Evolutionary conservation across 2,888 invertebrate genomes (phyloP).

Genomic region (Herminia tarsipennalis): DNA sequence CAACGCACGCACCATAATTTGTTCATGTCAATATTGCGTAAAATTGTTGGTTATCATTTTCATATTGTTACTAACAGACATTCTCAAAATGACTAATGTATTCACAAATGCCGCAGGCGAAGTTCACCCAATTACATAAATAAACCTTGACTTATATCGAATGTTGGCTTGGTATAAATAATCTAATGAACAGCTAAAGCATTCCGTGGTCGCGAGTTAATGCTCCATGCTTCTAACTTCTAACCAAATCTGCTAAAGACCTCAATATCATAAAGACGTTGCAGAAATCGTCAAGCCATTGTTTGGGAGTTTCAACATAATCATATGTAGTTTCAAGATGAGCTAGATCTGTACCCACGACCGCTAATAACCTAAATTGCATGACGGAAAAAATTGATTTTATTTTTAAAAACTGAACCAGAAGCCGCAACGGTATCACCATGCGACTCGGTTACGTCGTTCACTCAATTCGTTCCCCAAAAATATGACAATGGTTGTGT

Average conservation of each 20-base stretch:
- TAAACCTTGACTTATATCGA: conserved; percentile 40
- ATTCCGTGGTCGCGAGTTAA: conserved; percentile 23
- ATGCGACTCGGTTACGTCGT: conserved; percentile 66
- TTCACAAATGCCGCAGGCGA: conserved; percentile 29
- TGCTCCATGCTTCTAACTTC: no score
- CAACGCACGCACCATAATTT: conserved; percentile 8
- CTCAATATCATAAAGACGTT: conserved; percentile 3
- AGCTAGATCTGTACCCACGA: conserved; percentile 18
- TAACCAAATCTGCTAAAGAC: background rate
- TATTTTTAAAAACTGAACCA: conserved; percentile 19
- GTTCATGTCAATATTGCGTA: background rate
- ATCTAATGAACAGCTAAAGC: conserved; percentile 20
- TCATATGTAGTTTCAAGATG: conserved; percentile 4
- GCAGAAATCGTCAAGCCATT: conserved; percentile 4
- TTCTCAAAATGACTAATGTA: conserved; percentile 27
- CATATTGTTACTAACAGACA: conserved; percentile 16
- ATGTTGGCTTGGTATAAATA: conserved; percentile 24
- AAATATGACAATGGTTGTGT: conserved; percentile 59
- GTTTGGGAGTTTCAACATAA: conserved; percentile 12
- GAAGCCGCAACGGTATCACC: conserved; percentile 60
- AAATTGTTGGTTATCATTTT: background rate
- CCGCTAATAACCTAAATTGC: conserved; percentile 30
- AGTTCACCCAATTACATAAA: conserved; percentile 36
- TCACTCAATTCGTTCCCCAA: conserved; percentile 61
- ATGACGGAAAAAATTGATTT: conserved; percentile 18